phyloP scores from a whole-genome alignment of 2,888 invertebrate species.

The Diadegma fenestrale region DNA sequence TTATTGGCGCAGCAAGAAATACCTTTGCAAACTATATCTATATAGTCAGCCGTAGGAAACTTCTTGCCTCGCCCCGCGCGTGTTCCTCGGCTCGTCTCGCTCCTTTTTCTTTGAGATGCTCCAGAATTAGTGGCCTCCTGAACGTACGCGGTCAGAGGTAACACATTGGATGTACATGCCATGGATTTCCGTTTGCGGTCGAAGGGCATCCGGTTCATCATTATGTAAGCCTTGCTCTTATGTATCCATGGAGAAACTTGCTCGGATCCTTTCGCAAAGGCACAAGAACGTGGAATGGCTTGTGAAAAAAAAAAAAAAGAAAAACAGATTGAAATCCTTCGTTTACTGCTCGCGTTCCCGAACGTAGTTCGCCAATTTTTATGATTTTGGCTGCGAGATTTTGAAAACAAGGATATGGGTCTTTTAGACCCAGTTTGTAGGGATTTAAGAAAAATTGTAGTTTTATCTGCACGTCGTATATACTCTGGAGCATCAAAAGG shows the following conservation, averaged over 20 bases:
- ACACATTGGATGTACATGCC: slow-evolving; percentile 78
- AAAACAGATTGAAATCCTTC: neutral
- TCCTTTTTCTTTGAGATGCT: slow-evolving; percentile 44
- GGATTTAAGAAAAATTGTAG: neutral
- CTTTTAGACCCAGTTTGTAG: neutral
- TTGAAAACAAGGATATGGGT: neutral
- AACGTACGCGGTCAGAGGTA: slow-evolving; percentile 66
- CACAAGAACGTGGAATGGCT: neutral
- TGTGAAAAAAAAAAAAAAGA: neutral
- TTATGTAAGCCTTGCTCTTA: slow-evolving; percentile 78
- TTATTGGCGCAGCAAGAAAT: slow-evolving; percentile 23
- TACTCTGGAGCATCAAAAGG: neutral
- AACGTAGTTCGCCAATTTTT: neutral
- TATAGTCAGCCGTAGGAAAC: neutral
- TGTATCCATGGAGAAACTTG: slow-evolving; percentile 17
- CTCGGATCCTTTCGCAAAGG: neutral
- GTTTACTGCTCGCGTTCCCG: neutral
- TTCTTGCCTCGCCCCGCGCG: neutral
- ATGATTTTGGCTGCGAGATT: neutral
- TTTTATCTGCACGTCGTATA: neutral
- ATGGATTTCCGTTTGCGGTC: slow-evolving; percentile 72
- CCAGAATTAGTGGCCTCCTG: slow-evolving; percentile 65
- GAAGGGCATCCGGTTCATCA: slow-evolving; percentile 74
- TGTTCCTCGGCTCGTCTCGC: neutral
- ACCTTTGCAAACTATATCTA: slow-evolving; percentile 3